phyloP scores from a whole-genome alignment of 2,113 vertebrate genomes.

The Gallinago jamesoni region DNA sequence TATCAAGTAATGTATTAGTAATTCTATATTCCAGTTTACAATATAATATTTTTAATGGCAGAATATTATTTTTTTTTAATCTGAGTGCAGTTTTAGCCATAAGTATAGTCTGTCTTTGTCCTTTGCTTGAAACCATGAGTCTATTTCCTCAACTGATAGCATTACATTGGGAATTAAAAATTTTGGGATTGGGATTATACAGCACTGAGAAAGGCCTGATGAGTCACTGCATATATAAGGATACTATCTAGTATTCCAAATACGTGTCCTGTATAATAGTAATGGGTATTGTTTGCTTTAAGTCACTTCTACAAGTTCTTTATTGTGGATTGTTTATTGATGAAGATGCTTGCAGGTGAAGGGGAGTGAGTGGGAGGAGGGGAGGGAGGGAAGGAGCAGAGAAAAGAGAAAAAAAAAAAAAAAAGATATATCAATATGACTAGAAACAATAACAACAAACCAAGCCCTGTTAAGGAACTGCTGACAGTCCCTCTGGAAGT shows the following conservation, averaged over 20 bases:
- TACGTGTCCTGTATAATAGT: background rate
- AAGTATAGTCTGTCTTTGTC: background rate
- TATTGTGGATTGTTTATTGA: background rate
- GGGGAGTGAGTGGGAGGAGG: too few relatives aligned
- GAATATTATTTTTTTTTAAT: background rate
- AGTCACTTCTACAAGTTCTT: background rate
- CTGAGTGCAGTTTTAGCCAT: background rate
- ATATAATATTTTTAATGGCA: background rate
- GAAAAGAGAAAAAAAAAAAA: too few relatives aligned
- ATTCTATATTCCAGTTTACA: background rate
- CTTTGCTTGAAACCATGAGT: background rate
- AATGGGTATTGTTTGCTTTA: background rate
- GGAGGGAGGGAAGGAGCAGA: accelerated
- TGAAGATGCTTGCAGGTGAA: background rate
- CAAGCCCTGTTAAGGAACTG: background rate
- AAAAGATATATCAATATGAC: too few relatives aligned
- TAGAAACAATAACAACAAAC: background rate
- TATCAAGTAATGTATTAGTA: background rate
- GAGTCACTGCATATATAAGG: background rate
- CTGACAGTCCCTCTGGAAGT: background rate
- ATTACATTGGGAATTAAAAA: background rate
- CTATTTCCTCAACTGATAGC: background rate
- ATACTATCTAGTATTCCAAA: background rate
- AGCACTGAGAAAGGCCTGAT: background rate
- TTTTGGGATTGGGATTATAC: background rate